Conservation (phyloP, 2,113 vertebrate genomes). For the Abramis brama region DNA sequence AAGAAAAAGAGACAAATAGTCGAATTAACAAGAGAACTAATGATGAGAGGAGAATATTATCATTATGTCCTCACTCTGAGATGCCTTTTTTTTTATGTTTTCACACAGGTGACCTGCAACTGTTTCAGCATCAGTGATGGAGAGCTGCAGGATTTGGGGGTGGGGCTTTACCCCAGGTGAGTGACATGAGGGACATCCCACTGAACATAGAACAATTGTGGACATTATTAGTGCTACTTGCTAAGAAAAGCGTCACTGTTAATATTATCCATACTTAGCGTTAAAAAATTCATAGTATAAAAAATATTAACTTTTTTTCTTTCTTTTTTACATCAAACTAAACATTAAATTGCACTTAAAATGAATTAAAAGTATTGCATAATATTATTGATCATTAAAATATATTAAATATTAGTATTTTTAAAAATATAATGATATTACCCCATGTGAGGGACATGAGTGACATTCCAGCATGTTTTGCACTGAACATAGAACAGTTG, state of each 20-base stretch:
- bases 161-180: constrained; percentile 97
- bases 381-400: neutral
- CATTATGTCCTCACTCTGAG: neutral
- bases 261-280: neutral
- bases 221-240: neutral
- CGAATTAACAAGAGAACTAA: neutral
- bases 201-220: neutral
- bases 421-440: constrained; percentile 64
- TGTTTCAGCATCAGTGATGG: constrained; percentile 96
- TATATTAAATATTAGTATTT: neutral
- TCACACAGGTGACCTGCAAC: constrained; percentile 91
- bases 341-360: neutral
- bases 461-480: constrained; percentile 3
- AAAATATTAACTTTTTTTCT: neutral
- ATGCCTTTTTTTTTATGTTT: neutral
- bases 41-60: neutral
- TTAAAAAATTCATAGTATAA: neutral
- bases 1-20: neutral
- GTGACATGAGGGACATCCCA: neutral
- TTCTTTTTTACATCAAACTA: neutral
- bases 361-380: neutral
- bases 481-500: neutral
- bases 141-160: constrained; percentile 92
- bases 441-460: constrained; percentile 75
- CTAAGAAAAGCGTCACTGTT: neutral